Evolutionary conservation across 2,797 vertebrate genomes (phyloP).

Genomic region (Gallinago nigripennis): DNA sequence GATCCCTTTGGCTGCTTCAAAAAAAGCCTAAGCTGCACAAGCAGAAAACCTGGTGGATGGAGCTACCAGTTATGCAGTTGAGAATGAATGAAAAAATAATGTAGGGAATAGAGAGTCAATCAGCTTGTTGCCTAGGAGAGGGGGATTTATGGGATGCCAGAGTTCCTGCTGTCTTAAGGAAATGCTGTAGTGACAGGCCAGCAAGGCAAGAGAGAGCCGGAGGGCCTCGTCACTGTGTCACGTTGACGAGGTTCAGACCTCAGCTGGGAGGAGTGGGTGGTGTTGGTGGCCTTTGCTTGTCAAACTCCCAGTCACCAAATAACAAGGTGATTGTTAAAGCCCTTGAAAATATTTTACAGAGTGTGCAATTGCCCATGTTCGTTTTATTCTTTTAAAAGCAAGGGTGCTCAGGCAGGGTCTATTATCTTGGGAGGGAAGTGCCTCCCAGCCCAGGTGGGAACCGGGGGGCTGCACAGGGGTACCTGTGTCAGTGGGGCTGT

Average conservation of each 20-base stretch:
- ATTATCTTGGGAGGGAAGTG: neutral
- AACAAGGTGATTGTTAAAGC: neutral
- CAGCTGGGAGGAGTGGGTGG: neutral
- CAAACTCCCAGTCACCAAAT: neutral
- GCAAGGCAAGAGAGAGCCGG: neutral
- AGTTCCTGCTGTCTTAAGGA: neutral
- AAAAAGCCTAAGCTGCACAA: neutral
- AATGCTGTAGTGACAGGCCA: neutral
- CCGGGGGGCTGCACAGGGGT: rapidly evolving
- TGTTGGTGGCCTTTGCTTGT: neutral
- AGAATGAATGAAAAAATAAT: neutral
- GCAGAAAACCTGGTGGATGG: neutral
- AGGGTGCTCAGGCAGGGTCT: neutral
- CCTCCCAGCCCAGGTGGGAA: neutral
- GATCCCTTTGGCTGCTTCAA: neutral
- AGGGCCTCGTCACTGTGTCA: neutral
- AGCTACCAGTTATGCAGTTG: neutral
- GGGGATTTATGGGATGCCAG: neutral
- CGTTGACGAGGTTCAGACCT: neutral
- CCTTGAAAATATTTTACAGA: neutral
- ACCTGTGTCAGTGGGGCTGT: neutral
- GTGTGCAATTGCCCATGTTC: neutral
- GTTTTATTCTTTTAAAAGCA: neutral
- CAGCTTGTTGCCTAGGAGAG: constrained; percentile 30
- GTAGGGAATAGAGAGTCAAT: neutral